Conservation (phyloP, 53 echinoderm and acorn worm species). For the Patiria pectinifera region DNA sequence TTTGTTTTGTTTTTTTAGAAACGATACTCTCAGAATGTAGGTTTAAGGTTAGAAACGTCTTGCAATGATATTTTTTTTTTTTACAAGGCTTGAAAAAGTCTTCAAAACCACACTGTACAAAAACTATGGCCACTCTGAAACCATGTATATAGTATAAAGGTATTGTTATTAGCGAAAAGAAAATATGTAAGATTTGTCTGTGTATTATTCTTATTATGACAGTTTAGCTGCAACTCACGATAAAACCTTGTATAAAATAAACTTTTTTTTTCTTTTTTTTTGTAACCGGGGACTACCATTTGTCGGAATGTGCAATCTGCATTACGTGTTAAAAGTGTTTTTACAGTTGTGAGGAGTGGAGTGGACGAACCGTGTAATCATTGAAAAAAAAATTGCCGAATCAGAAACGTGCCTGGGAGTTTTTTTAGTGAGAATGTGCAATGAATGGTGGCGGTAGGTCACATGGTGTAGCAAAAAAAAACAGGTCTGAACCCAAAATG, state of each 20-base stretch:
- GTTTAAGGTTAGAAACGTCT: conserved; percentile 3
- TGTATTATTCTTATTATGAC: conserved; percentile 51
- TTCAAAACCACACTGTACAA: conserved; percentile 9
- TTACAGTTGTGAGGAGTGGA: not conserved
- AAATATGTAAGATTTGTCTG: conserved; percentile 45
- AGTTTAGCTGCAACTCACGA: conserved; percentile 55
- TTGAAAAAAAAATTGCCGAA: not conserved
- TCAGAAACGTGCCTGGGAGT: conserved; percentile 32
- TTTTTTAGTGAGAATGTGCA: conserved; percentile 35
- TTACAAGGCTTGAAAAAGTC: conserved; percentile 31
- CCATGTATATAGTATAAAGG: conserved; percentile 56
- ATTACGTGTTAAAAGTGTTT: conserved; percentile 33
- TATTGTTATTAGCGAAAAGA: conserved; percentile 56
- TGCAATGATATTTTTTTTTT: conserved; percentile 45
- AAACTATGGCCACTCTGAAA: conserved; percentile 57
- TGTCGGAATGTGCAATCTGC: conserved; percentile 57
- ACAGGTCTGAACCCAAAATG: too few relatives aligned
- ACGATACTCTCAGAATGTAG: conserved; percentile 5
- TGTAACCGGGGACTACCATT: conserved; percentile 14
- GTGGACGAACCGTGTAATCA: not conserved
- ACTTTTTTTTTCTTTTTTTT: not conserved
- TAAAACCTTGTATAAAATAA: conserved; percentile 51
- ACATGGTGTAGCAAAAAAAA: not conserved
- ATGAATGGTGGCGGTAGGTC: conserved; percentile 1
- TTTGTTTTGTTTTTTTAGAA: conserved; percentile 20